Conservation (phyloP, 2,888 invertebrate genomes). For the Volucella zonaria region DNA sequence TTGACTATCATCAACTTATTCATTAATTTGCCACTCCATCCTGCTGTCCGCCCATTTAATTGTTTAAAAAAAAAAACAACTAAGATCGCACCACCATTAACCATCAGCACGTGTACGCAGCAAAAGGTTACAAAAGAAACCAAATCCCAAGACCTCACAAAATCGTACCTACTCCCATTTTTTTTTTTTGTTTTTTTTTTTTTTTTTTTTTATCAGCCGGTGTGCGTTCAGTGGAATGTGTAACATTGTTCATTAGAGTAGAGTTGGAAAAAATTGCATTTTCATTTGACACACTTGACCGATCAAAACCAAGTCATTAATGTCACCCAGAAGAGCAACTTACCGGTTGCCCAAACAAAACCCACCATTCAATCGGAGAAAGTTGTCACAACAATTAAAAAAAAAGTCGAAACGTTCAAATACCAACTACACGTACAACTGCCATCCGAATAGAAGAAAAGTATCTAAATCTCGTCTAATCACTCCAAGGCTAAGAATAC, state of each 20-base stretch:
- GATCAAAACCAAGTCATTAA: slow-evolving; percentile 59
- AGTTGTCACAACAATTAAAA: slow-evolving; percentile 69
- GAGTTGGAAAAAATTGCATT: slow-evolving; percentile 47
- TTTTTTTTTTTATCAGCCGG: too few relatives aligned
- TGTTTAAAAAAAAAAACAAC: too few relatives aligned
- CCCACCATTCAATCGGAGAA: slow-evolving; percentile 62
- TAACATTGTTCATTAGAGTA: not conserved
- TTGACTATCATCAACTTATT: too few relatives aligned
- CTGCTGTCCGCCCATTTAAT: too few relatives aligned
- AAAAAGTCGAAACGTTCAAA: slow-evolving; percentile 7
- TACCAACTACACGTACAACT: not conserved
- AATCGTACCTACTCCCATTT: too few relatives aligned
- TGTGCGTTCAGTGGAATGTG: too few relatives aligned
- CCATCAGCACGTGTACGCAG: slow-evolving; percentile 11
- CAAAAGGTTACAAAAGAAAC: slow-evolving; percentile 5
- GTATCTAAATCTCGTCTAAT: slow-evolving; percentile 66
- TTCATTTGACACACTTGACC: slow-evolving; percentile 62
- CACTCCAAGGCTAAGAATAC: slow-evolving; percentile 60
- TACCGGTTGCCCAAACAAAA: slow-evolving; percentile 1
- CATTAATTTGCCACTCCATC: too few relatives aligned
- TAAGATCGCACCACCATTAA: not conserved
- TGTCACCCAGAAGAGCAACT: slow-evolving; percentile 43
- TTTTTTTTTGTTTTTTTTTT: too few relatives aligned
- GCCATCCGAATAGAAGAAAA: slow-evolving; percentile 13
- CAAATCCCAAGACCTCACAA: not conserved